phyloP scores from a whole-genome alignment of 92 coral and sea anemone species.

The Pocillopora grandis region DNA sequence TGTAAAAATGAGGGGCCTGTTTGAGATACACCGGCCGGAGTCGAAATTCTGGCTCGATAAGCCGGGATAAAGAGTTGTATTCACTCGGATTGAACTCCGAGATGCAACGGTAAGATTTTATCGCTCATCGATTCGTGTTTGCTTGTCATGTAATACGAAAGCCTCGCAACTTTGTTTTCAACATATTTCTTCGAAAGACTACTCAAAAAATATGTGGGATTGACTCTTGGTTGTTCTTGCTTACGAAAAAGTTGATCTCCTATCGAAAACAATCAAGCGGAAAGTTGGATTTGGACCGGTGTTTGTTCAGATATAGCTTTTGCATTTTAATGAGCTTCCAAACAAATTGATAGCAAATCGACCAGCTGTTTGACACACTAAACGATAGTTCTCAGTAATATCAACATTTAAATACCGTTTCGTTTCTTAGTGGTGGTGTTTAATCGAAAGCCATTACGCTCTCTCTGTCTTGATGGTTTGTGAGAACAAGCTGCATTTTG shows the following conservation, averaged over 20 bases:
- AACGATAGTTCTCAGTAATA: neutral
- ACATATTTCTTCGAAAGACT: neutral
- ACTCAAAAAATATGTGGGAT: neutral
- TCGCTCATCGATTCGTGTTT: constrained; percentile 21
- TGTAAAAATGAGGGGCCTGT: neutral
- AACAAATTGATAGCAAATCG: neutral
- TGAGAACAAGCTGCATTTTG: neutral
- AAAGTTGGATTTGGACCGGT: neutral
- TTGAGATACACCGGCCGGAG: constrained; percentile 3
- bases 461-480: neutral
- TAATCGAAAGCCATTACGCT: neutral
- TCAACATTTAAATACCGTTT: neutral
- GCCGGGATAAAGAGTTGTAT: neutral
- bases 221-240: neutral
- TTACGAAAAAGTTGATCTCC: neutral
- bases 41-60: constrained; percentile 6
- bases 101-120: constrained; percentile 34
- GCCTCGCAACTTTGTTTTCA: constrained; percentile 11
- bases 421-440: neutral
- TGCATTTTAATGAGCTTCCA: neutral
- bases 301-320: neutral
- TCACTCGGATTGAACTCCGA: constrained; percentile 29
- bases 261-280: neutral
- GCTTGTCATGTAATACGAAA: constrained; percentile 8
- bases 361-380: neutral